phyloP scores from a whole-genome alignment of 2,888 invertebrate genomes.

The Drosophila nigricruria region DNA sequence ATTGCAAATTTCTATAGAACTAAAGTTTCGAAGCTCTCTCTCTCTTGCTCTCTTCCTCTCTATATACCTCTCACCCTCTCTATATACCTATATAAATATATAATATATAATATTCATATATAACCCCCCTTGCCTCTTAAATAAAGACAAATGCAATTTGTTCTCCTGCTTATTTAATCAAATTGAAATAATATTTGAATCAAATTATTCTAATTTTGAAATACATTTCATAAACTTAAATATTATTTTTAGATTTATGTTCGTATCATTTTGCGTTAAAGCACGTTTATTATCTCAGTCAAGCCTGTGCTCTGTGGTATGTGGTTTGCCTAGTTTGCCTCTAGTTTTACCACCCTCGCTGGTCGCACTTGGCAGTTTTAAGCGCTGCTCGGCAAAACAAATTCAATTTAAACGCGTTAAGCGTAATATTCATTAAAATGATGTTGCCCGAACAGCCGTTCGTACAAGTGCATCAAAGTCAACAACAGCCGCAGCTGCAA shows the following conservation, averaged over 20 bases:
- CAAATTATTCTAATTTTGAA: not conserved
- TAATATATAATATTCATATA: too few species aligned
- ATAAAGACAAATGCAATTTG: too few species aligned
- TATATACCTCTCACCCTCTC: too few species aligned
- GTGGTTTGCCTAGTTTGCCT: slow-evolving; percentile 2
- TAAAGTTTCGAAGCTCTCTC: too few species aligned
- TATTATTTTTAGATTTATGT: not conserved
- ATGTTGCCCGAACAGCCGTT: slow-evolving; percentile 46
- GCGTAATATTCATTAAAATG: slow-evolving; percentile 72
- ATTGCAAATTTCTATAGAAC: too few species aligned
- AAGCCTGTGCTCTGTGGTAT: not conserved
- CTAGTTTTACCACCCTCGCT: not conserved
- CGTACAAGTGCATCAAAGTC: slow-evolving; percentile 51
- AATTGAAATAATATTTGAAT: not conserved
- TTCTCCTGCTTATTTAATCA: not conserved
- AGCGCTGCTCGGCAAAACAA: slow-evolving; percentile 33
- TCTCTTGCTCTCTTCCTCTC: too few species aligned
- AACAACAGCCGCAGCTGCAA: slow-evolving; percentile 43
- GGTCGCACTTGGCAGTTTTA: too few species aligned
- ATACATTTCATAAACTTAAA: not conserved
- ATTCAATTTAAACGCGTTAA: slow-evolving; percentile 55
- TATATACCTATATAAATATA: too few species aligned
- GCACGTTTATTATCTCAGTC: slow-evolving; percentile 1
- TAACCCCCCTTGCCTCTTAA: too few species aligned
- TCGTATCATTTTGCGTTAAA: not conserved